Evolutionary conservation across 2,888 invertebrate species (phyloP).

Genomic region (Coleophora deauratella): DNA sequence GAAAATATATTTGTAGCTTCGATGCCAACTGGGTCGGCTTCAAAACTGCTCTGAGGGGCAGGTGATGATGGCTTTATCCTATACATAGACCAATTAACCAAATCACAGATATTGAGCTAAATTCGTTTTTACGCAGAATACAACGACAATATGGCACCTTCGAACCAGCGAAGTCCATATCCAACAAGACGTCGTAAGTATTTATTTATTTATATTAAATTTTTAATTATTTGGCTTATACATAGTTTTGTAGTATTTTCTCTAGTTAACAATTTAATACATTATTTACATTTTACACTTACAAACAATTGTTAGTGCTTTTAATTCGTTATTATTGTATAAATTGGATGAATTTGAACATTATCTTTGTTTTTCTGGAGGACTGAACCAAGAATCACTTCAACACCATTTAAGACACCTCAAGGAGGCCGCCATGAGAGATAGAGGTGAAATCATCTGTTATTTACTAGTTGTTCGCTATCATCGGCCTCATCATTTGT

Average conservation of each 20-base stretch:
- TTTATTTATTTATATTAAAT: slow-evolving; percentile 1
- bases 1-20: too few species aligned
- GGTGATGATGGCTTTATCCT: too few species aligned
- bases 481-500: slow-evolving; percentile 20
- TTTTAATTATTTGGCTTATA: too few species aligned
- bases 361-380: slow-evolving; percentile 46
- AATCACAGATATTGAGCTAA: too few species aligned
- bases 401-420: slow-evolving; percentile 54
- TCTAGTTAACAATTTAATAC: too few species aligned
- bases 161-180: slow-evolving; percentile 90
- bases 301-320: neutral
- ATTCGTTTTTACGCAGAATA: slow-evolving; percentile 75
- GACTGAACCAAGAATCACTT: slow-evolving; percentile 54
- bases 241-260: too few species aligned
- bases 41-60: too few species aligned
- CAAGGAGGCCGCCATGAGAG: slow-evolving; percentile 50
- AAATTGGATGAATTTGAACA: slow-evolving; percentile 29
- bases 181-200: slow-evolving; percentile 89
- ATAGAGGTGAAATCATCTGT: slow-evolving; percentile 43
- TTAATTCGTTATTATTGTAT: neutral
- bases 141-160: slow-evolving; percentile 89
- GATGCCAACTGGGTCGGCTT: too few species aligned
- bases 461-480: slow-evolving; percentile 28
- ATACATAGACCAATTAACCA: too few species aligned
- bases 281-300: too few species aligned